These are phyloP conservation scores for Dendroctonus valens DNA, from an alignment of 1,140 invertebrate genomes.

Conservation along the genomic window DNA sequence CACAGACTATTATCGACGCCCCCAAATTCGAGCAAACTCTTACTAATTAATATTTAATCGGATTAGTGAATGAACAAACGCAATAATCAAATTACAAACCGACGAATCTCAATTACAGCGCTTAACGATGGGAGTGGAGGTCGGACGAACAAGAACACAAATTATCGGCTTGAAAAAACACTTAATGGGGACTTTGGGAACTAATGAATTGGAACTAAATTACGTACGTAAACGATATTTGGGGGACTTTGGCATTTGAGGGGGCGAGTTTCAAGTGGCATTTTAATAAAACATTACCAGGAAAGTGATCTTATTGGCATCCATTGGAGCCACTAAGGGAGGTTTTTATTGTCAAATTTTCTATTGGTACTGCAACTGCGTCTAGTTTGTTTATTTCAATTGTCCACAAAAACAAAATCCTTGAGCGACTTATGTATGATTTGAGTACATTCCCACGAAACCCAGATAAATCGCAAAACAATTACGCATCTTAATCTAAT, in stretches of 20 bases:
- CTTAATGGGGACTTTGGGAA: slow-evolving; percentile 25
- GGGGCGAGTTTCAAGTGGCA: too few relatives aligned
- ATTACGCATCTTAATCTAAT: too few relatives aligned
- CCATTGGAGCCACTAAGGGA: too few relatives aligned
- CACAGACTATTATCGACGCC: background rate
- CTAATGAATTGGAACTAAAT: slow-evolving; percentile 30
- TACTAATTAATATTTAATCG: slow-evolving; percentile 1
- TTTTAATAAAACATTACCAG: too few relatives aligned
- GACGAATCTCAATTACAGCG: slow-evolving; percentile 7
- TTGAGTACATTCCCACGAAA: too few relatives aligned
- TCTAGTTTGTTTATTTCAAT: too few relatives aligned
- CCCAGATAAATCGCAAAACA: too few relatives aligned
- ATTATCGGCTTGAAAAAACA: slow-evolving; percentile 18
- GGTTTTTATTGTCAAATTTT: too few relatives aligned
- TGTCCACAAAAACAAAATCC: too few relatives aligned
- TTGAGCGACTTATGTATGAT: too few relatives aligned
- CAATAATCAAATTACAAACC: slow-evolving; percentile 23
- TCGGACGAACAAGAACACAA: background rate
- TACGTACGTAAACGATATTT: slow-evolving; percentile 16
- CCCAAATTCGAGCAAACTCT: background rate
- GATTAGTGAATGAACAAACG: slow-evolving; percentile 6
- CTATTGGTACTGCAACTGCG: too few relatives aligned
- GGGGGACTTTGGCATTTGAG: background rate
- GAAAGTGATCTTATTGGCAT: too few relatives aligned
- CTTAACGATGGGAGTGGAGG: slow-evolving; percentile 18